Base-by-base conservation (phyloP, 2,888 invertebrate genomes). In the Andrena bicolor region DNA sequence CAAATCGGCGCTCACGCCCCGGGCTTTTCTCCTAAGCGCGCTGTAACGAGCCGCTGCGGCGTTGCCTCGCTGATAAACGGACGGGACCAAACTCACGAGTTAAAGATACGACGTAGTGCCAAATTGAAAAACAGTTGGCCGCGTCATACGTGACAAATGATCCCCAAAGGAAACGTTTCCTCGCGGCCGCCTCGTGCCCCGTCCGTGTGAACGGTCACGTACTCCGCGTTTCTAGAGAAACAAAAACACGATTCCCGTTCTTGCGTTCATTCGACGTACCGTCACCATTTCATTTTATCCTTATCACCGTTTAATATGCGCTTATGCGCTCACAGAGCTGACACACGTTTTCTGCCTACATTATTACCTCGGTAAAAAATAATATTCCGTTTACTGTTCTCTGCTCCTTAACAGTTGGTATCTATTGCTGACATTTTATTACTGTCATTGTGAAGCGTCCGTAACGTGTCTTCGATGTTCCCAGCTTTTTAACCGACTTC, bases 101-200 rank as follows among this genome's bases (percentile, higher is more conserved):
- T 32, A 48, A 51, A 76, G 76, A 80, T 80, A 73, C 58, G 41
- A 30, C 41, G 23, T 16, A 48, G 48, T 49, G 53, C 41, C 73
- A 70, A 80, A 80, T 80, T 48, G 73, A 80, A 80, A 83, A 83
- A 80, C 61, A 58, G 48, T 61, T 16, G 28, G 32, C 63, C 69
- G 68, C 64, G 82, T 76, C 76, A 78, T 49, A 68, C 68, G 56
- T 30, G 79, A 65, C 64, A 69, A 79, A 82, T 49, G 75, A 10
- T 56, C 53, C 51, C 8, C 10, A 7, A 26, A 51, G n/a, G 63
- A 23, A 41, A 10, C 32, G 69, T 35, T 5, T 26, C 0, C 41
- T 41, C 30, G 26, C n/a, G 20, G 7, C 48, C 35, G 20, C 26
- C 63, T 13, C 49, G 23, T 10, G 23, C 49, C 2, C n/a, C 10